These are phyloP conservation scores for Bergia sp. DNA, from an alignment of 92 coral and sea anemone species.

Conservation along the genomic window DNA sequence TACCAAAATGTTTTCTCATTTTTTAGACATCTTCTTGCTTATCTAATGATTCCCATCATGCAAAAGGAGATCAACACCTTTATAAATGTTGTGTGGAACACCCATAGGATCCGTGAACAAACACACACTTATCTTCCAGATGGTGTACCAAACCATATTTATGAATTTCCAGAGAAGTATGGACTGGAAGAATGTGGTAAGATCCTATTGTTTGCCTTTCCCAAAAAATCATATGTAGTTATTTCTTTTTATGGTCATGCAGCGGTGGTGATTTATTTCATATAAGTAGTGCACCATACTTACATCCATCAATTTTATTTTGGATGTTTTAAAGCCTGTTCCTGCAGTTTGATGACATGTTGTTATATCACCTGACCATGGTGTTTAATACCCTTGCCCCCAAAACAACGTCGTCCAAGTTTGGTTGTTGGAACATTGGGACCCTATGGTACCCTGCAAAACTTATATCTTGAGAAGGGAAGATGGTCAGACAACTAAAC, in stretches of 20 bases:
- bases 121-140: conserved; percentile 50
- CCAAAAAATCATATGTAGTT: background rate
- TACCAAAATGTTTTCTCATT: background rate
- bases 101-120: conserved; percentile 51
- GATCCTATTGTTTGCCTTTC: conserved; percentile 16
- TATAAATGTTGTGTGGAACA: conserved; percentile 58
- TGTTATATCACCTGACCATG: no score
- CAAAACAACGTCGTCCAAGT: no score
- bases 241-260: conserved; percentile 19
- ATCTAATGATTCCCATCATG: conserved; percentile 56
- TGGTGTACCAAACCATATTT: conserved; percentile 57
- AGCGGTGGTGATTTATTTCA: conserved; percentile 10
- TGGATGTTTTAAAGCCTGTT: background rate
- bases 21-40: conserved; percentile 44
- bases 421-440: no score
- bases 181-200: conserved; percentile 58
- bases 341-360: background rate
- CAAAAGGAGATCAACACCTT: conserved; percentile 58
- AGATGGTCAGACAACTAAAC: no score
- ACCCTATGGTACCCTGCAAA: no score
- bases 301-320: conserved; percentile 2
- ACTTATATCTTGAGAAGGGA: no score
- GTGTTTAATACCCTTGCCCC: no score
- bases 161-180: conserved; percentile 51
- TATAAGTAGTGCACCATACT: conserved; percentile 2